Base-by-base conservation (phyloP, 2,888 invertebrate species). In the Oeneis ivallda region DNA sequence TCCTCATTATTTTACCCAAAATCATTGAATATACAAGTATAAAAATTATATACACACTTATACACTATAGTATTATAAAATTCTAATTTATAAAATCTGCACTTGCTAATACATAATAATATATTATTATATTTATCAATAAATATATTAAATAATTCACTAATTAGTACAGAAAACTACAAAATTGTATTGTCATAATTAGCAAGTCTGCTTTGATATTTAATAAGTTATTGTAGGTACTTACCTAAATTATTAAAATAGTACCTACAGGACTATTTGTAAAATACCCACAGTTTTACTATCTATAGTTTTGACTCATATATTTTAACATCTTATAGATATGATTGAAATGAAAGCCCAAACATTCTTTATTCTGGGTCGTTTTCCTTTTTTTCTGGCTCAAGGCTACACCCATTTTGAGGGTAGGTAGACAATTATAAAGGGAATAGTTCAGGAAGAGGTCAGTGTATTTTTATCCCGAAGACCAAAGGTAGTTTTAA, bases 141-240 rank as follows among this genome's bases (percentile, higher is more conserved):
- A 26, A 26, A 26, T 26, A 26, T 26, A 26, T 4, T 26, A 26
- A 5, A 5, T 26, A 47, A 59, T 49, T 59, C 59, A n/a, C 59
- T 59, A 59, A 8, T 37, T 37, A 19, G 13, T 41, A 39, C 26
- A 61, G n/a, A 9, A 10, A 61, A 26, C 61, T 52, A 61, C 26
- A 52, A 61, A 50, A 61, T 41, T 59, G 19, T 61, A 61, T 61
- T 61, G 61, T 52, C 61, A 41, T 19, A 39, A 9, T 52, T 39
- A 52, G 15, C 13, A 60, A 60, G 49, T 60, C 49, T 15, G 61
- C 56, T 19, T 34, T 34, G 56, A 37, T 54, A 17, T 50, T 17
- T 47, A 32, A 58, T 43, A 19, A 8, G 13, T 15, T 49, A 8
- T 26, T 26, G 26, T 26, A 26, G 26, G 47, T 59, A 37, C 26